Evolutionary conservation across 2,888 invertebrate species (phyloP).

Genomic region (Notodonta dromedarius): DNA sequence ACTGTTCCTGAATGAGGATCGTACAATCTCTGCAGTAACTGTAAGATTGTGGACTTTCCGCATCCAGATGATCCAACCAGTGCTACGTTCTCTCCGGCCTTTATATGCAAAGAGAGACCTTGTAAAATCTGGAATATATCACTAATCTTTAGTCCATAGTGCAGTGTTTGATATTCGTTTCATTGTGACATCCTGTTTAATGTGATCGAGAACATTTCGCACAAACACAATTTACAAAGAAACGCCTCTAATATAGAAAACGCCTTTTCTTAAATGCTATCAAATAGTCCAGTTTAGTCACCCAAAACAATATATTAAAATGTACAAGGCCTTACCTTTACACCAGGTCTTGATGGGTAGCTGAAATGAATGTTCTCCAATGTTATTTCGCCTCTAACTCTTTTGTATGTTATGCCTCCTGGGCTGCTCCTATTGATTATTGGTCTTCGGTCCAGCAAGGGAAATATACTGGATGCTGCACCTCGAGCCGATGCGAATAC

Average conservation of each 20-base stretch:
- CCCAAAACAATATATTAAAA: no score
- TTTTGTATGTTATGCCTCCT: slow-evolving; percentile 82
- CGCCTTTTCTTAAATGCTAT: no score
- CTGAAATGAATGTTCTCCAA: slow-evolving; percentile 88
- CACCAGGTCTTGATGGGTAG: slow-evolving; percentile 91
- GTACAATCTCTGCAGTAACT: slow-evolving; percentile 89
- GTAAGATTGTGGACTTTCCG: slow-evolving; percentile 91
- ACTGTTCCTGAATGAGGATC: slow-evolving; percentile 85
- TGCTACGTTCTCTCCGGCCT: slow-evolving; percentile 87
- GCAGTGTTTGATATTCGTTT: no score
- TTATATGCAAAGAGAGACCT: slow-evolving; percentile 85
- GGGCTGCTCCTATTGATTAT: slow-evolving; percentile 87
- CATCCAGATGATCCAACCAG: slow-evolving; percentile 90
- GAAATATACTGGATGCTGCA: slow-evolving; percentile 88
- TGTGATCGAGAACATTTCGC: no score
- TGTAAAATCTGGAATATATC: slow-evolving; percentile 81
- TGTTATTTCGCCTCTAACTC: slow-evolving; percentile 86
- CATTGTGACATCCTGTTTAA: no score
- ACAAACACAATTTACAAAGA: no score
- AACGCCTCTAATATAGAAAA: no score
- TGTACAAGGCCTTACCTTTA: slow-evolving; percentile 70
- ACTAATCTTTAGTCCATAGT: no score
- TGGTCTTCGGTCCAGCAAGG: slow-evolving; percentile 88
- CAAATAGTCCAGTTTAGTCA: no score
- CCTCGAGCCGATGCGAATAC: slow-evolving; percentile 88